These are phyloP conservation scores for Trachythela sp. DNA, from an alignment of 64 coral and sea anemone genomes.

Conservation along the genomic window DNA sequence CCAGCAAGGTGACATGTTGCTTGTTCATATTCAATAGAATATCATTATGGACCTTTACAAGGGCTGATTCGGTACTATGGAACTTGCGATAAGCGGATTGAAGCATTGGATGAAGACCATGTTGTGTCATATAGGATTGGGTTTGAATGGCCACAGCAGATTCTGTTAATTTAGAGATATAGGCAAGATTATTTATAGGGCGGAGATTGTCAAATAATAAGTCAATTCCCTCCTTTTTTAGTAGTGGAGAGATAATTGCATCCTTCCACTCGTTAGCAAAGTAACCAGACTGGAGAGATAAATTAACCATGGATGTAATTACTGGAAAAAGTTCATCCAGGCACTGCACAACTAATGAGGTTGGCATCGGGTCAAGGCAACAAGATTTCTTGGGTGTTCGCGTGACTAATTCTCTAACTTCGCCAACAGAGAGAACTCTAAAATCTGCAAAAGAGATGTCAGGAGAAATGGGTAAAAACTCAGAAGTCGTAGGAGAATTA, in stretches of 20 bases:
- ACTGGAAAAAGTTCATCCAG: slow-evolving; percentile 43
- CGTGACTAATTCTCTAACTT: too few species aligned
- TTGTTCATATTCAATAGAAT: too few species aligned
- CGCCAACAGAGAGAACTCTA: neutral
- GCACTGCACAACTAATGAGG: slow-evolving; percentile 21
- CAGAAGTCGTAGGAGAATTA: slow-evolving; percentile 41
- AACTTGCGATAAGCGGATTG: too few species aligned
- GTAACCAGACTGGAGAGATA: neutral
- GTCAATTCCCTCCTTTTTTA: slow-evolving; percentile 22
- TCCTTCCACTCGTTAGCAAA: slow-evolving; percentile 36
- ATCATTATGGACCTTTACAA: too few species aligned
- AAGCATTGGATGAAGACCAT: slow-evolving; percentile 14
- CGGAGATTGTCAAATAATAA: slow-evolving; percentile 9
- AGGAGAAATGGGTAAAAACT: slow-evolving; percentile 33
- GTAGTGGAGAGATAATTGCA: neutral
- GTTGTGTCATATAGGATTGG: neutral
- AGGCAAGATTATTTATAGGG: slow-evolving; percentile 4
- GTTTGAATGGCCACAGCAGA: neutral
- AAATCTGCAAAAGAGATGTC: slow-evolving; percentile 11
- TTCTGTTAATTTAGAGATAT: slow-evolving; percentile 28
- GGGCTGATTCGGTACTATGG: too few species aligned
- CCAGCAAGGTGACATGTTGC: too few species aligned
- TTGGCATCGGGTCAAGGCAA: slow-evolving; percentile 31
- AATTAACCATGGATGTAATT: slow-evolving; percentile 18
- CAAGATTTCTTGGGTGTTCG: slow-evolving; percentile 42